Conservation (phyloP, 92 coral and sea anemone genomes). For the Porites evermanni region DNA sequence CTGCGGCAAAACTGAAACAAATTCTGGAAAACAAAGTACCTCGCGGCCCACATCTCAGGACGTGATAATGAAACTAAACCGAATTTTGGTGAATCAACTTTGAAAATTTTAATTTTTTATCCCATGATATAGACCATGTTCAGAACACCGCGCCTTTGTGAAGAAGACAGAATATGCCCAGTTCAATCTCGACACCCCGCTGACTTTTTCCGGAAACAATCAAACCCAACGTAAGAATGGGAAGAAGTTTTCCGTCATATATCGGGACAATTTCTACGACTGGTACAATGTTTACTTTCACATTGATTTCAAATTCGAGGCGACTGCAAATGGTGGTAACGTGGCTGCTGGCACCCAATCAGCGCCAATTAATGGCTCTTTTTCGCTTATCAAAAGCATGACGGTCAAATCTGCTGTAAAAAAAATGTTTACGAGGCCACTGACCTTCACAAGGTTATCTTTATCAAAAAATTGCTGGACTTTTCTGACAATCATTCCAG, state of each 20-base stretch:
- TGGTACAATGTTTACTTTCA: constrained; percentile 2
- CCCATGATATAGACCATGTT: background rate
- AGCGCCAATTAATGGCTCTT: background rate
- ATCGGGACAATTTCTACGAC: background rate
- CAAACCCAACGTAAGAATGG: background rate
- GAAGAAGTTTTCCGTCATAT: too few relatives aligned
- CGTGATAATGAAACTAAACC: background rate
- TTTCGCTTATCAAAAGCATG: background rate
- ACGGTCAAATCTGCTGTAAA: background rate
- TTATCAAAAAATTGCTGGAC: constrained; percentile 31
- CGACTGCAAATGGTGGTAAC: background rate
- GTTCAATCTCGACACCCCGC: background rate
- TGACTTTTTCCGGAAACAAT: background rate
- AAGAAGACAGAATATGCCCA: background rate
- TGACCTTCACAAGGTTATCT: background rate
- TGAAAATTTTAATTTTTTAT: background rate
- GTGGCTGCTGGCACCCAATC: background rate
- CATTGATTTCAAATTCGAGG: background rate
- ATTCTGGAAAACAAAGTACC: background rate
- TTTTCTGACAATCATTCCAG: background rate
- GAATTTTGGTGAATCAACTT: background rate
- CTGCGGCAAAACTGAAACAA: background rate
- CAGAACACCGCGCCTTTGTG: background rate
- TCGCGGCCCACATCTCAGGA: too few relatives aligned
- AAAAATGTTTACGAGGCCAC: background rate